phyloP scores from a whole-genome alignment of 23 tunicate species.

The Trididemnum nubilum region DNA sequence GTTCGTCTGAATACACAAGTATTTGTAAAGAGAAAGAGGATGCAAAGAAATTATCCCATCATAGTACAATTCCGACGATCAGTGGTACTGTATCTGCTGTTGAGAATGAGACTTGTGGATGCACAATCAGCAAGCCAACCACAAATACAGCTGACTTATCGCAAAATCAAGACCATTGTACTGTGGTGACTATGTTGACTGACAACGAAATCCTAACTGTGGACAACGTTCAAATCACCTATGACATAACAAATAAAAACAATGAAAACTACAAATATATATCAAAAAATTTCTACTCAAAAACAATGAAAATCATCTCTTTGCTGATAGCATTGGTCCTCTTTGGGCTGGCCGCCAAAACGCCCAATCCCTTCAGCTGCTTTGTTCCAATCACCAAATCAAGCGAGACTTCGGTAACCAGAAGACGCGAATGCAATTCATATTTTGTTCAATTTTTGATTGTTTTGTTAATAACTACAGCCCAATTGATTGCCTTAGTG shows the following conservation, averaged over 20 bases:
- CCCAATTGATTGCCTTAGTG: neutral
- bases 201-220: conserved; percentile 2
- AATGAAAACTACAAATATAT: neutral
- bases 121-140: no score
- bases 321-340: neutral
- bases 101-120: no score
- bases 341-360: neutral
- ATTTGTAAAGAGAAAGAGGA: no score
- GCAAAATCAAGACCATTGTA: no score
- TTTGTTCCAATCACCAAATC: no score
- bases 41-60: no score
- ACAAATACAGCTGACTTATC: no score
- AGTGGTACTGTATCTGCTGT: no score
- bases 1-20: no score
- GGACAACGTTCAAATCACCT: conserved; percentile 5
- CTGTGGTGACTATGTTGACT: no score
- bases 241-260: neutral
- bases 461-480: neutral
- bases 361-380: neutral
- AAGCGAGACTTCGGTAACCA: no score
- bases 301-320: neutral
- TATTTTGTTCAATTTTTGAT: neutral
- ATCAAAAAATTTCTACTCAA: neutral
- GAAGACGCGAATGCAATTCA: neutral
- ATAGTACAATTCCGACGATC: no score